Percentiles rank a stretch among this genome's conserved stretches.
These are phyloP conservation scores for Frieseomelitta varia DNA, from an alignment of 1,140 invertebrate species.

Conservation along the genomic window DNA sequence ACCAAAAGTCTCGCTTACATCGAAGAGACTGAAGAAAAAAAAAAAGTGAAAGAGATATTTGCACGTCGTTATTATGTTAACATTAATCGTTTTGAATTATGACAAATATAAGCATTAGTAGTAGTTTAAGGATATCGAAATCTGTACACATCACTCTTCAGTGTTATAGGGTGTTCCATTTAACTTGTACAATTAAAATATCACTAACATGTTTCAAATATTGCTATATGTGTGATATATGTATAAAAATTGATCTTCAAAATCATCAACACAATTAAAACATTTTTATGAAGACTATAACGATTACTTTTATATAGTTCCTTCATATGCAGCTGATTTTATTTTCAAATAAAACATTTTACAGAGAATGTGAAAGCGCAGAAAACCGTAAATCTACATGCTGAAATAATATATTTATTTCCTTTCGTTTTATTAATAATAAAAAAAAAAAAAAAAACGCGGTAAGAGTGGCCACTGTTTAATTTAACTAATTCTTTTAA, in stretches of 20 bases:
- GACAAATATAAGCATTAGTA: no score
- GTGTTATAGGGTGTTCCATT: not conserved
- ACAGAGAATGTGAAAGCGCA: no score
- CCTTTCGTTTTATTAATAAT: not conserved
- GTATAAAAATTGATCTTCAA: not conserved
- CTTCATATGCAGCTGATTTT: no score
- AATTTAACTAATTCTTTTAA: not conserved
- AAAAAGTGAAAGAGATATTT: not conserved
- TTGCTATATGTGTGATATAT: rapidly evolving
- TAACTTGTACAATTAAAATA: not conserved
- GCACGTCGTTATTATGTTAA: not conserved
- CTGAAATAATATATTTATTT: not conserved
- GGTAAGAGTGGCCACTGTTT: not conserved
- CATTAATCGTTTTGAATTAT: not conserved
- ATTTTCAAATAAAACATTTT: no score
- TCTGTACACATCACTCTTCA: not conserved
- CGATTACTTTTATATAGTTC: not conserved
- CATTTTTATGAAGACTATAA: not conserved
- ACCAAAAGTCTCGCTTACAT: not conserved
- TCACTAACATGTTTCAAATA: no score
- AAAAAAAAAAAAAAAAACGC: not conserved
- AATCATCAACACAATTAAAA: not conserved
- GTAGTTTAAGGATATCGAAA: no score
- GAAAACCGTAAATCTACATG: no score
- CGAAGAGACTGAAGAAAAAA: not conserved